Evolutionary conservation across 2,113 vertebrate genomes (phyloP).

Genomic region (Smithornis capensis): DNA sequence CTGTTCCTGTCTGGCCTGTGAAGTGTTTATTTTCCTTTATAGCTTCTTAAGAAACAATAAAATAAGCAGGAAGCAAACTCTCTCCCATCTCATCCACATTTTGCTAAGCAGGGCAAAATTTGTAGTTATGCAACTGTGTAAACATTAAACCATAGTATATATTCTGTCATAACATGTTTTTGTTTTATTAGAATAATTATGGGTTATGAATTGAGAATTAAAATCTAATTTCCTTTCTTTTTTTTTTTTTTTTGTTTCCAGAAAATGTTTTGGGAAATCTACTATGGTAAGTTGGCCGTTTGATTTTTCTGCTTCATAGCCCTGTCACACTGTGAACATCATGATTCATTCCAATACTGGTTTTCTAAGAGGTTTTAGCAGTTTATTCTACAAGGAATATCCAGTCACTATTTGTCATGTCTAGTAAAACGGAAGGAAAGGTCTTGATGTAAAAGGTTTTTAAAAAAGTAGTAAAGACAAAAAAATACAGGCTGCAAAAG

Average conservation of each 20-base stretch:
- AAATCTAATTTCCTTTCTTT: neutral
- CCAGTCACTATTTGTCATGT: neutral
- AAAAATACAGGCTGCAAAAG: neutral
- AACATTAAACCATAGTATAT: neutral
- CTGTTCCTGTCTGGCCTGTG: neutral
- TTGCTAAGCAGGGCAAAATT: neutral
- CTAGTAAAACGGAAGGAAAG: neutral
- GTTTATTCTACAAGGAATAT: neutral
- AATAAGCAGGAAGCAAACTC: neutral
- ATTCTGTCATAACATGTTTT: neutral
- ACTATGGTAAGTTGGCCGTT: slow-evolving; percentile 60
- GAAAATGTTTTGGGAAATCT: slow-evolving; percentile 67
- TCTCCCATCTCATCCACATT: neutral
- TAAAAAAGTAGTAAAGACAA: neutral
- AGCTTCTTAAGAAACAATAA: neutral
- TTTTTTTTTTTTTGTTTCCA: neutral
- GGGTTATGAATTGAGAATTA: neutral
- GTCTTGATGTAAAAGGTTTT: neutral
- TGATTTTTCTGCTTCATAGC: neutral
- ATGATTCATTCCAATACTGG: neutral
- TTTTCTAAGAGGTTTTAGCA: neutral
- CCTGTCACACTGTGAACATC: neutral
- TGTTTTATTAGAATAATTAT: neutral
- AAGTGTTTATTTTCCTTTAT: neutral
- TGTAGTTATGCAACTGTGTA: neutral